phyloP scores from a whole-genome alignment of 2,113 vertebrate genomes.

The Maccullochella peelii region DNA sequence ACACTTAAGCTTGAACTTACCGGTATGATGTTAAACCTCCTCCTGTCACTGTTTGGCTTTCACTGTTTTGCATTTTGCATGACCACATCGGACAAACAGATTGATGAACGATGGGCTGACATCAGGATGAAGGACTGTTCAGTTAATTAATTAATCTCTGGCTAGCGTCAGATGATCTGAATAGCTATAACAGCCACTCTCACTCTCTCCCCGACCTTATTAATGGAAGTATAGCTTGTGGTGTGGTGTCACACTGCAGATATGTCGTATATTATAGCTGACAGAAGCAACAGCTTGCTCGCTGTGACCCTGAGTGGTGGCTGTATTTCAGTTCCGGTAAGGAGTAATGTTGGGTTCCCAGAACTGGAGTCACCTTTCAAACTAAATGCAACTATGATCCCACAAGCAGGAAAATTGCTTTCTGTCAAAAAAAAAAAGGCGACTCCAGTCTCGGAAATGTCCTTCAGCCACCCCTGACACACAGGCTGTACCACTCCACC shows the following conservation, averaged over 20 bases:
- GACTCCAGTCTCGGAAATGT: constrained; percentile 37
- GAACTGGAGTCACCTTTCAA: constrained; percentile 60
- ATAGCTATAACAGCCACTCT: constrained; percentile 33
- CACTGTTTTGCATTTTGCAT: constrained; percentile 13
- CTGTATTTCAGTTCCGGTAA: constrained; percentile 22
- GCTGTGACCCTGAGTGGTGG: constrained; percentile 20
- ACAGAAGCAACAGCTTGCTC: constrained; percentile 5
- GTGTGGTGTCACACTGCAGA: background rate
- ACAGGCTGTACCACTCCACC: constrained; percentile 4
- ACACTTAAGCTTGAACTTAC: background rate
- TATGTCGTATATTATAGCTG: constrained; percentile 18
- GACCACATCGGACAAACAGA: constrained; percentile 6
- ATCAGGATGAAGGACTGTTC: constrained; percentile 26
- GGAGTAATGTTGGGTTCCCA: constrained; percentile 22
- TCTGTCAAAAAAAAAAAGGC: constrained; percentile 41
- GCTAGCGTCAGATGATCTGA: constrained; percentile 26
- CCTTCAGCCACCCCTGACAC: constrained; percentile 45
- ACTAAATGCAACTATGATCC: constrained; percentile 38
- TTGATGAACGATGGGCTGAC: constrained; percentile 31
- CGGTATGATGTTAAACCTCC: background rate
- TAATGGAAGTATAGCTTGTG: constrained; percentile 6
- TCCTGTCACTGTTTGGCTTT: background rate
- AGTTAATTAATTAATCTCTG: constrained; percentile 25
- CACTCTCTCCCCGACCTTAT: background rate
- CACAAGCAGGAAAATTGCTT: constrained; percentile 61